Evolutionary conservation across 2,888 invertebrate genomes (phyloP).

Genomic region (Phlogophora meticulosa): DNA sequence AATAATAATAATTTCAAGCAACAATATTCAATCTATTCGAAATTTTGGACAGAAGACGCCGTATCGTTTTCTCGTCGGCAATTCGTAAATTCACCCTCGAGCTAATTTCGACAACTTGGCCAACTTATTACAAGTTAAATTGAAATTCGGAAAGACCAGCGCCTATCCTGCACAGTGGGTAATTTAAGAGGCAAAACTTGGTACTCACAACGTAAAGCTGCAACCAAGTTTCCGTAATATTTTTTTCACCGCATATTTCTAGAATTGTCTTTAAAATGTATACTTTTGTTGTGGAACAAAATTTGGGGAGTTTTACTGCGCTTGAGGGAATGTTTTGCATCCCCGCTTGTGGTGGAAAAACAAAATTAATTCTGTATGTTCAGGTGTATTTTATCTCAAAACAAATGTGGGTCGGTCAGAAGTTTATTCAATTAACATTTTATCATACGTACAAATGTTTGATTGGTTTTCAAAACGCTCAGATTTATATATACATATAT

Average conservation of each 20-base stretch:
- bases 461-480: not conserved
- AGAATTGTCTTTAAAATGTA: conserved; percentile 66
- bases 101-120: conserved; percentile 82
- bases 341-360: conserved; percentile 22
- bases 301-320: conserved; percentile 36
- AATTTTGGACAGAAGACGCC: conserved; percentile 48
- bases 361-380: conserved; percentile 35
- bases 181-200: conserved; percentile 70
- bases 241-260: conserved; percentile 64
- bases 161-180: conserved; percentile 68
- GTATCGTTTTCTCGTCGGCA: conserved; percentile 62
- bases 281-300: conserved; percentile 56
- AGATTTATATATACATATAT: too few relatives aligned
- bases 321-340: conserved; percentile 38
- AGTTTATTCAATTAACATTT: conserved; percentile 44
- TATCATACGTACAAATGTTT: conserved; percentile 24
- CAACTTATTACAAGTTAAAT: conserved; percentile 87
- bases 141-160: conserved; percentile 81
- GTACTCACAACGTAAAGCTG: conserved; percentile 60
- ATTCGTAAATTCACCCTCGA: conserved; percentile 71
- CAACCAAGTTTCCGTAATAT: conserved; percentile 61
- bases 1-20: conserved; percentile 18
- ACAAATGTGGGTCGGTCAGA: conserved; percentile 21
- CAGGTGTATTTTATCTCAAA: conserved; percentile 43
- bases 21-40: conserved; percentile 54